Conservation (phyloP, 2,888 invertebrate genomes). For the Diloba caeruleocephala region DNA sequence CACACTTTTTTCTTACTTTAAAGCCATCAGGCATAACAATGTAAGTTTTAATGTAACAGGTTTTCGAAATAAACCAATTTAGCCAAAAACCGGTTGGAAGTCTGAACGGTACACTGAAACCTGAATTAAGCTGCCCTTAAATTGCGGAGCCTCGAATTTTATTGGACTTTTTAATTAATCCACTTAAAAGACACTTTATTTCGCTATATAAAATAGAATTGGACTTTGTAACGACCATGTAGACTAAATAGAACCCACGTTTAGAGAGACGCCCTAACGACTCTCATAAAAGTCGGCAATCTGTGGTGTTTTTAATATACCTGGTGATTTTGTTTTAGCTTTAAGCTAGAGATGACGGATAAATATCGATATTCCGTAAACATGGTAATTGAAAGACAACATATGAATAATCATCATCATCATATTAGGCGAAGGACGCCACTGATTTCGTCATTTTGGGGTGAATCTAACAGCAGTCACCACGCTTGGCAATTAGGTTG, state of each 20-base stretch:
- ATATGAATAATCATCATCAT: too few species aligned
- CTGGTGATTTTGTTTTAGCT: too few species aligned
- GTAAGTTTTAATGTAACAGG: slow-evolving; percentile 16
- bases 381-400: too few species aligned
- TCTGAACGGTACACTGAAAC: slow-evolving; percentile 17
- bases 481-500: too few species aligned
- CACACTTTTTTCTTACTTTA: too few species aligned
- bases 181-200: slow-evolving; percentile 51
- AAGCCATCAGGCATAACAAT: too few species aligned
- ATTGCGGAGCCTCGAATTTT: slow-evolving; percentile 47
- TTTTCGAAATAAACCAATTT: slow-evolving; percentile 32
- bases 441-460: too few species aligned
- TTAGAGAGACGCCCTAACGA: not conserved
- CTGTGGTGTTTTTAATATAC: not conserved
- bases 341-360: too few species aligned
- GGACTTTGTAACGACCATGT: slow-evolving; percentile 27
- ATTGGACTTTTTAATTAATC: slow-evolving; percentile 58
- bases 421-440: too few species aligned
- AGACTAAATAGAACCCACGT: slow-evolving; percentile 4
- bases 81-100: slow-evolving; percentile 21
- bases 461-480: too few species aligned
- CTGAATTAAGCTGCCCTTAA: slow-evolving; percentile 38
- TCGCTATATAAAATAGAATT: slow-evolving; percentile 38
- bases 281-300: slow-evolving; percentile 2
- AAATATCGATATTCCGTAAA: too few species aligned